These are phyloP conservation scores for Scaptomyza polygonia DNA, from an alignment of 2,888 invertebrate species.

Conservation along the genomic window DNA sequence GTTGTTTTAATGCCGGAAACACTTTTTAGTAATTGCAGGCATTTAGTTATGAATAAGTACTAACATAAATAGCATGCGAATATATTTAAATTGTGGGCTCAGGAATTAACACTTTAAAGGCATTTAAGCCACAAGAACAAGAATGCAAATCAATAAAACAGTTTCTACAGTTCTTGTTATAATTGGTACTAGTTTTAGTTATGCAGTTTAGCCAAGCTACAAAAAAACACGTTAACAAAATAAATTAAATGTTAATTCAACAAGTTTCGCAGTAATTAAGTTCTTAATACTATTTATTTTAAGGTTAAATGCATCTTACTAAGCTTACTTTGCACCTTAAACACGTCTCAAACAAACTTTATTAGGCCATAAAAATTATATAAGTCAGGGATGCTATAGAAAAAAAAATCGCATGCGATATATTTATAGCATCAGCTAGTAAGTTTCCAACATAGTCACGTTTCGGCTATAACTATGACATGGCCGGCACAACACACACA, in stretches of 20 bases:
- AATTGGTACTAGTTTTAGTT: constrained; percentile 19
- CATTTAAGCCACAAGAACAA: constrained; percentile 26
- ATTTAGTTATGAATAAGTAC: constrained; percentile 27
- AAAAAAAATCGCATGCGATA: constrained; percentile 15
- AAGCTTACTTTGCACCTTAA: constrained; percentile 38
- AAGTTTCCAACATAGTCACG: constrained; percentile 63
- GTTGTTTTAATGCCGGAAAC: constrained; percentile 66
- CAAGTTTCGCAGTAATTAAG: too few relatives aligned
- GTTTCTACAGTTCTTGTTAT: constrained; percentile 8
- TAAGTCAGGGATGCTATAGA: constrained; percentile 29
- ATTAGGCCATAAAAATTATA: constrained; percentile 27
- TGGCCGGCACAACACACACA: constrained; percentile 30
- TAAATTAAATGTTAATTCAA: too few relatives aligned
- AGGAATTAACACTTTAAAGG: constrained; percentile 17
- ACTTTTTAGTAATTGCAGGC: constrained; percentile 51
- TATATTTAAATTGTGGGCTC: constrained; percentile 1
- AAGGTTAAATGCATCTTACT: constrained; percentile 22
- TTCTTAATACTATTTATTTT: constrained; percentile 14
- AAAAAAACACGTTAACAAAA: too few relatives aligned
- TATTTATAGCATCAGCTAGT: constrained; percentile 4
- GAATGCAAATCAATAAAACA: constrained; percentile 41
- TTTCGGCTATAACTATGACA: constrained; percentile 55
- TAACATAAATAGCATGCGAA: background rate
- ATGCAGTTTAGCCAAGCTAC: constrained; percentile 4
- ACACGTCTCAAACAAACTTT: constrained; percentile 30